phyloP scores from a whole-genome alignment of 2,888 invertebrate species.

The Mimas tiliae region DNA sequence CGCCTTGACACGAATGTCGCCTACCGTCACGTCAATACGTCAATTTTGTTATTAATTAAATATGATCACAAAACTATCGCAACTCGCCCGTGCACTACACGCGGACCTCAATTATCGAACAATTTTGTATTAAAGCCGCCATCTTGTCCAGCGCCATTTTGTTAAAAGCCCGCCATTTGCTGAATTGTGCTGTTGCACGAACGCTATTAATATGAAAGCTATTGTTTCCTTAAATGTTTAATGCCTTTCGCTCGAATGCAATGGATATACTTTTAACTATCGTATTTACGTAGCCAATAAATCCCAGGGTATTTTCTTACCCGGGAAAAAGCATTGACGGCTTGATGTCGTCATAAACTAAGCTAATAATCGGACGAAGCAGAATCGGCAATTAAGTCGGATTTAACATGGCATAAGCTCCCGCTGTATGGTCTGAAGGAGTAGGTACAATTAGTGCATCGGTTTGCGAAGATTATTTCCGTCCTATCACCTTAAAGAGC shows the following conservation, averaged over 20 bases:
- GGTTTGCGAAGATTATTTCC: no score
- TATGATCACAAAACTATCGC: constrained; percentile 16
- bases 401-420: no score
- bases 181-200: constrained; percentile 19
- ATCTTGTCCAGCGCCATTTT: constrained; percentile 18
- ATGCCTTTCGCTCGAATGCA: constrained; percentile 19
- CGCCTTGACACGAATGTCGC: constrained; percentile 24
- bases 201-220: constrained; percentile 11
- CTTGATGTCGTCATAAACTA: background rate
- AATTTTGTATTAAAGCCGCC: constrained; percentile 22
- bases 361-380: no score
- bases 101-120: constrained; percentile 14
- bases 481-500: no score
- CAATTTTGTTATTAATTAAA: constrained; percentile 23
- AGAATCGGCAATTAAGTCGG: no score
- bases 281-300: background rate
- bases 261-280: constrained; percentile 1
- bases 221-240: constrained; percentile 20
- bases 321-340: background rate
- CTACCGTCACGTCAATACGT: constrained; percentile 14
- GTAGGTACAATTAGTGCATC: no score
- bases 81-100: constrained; percentile 2
- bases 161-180: constrained; percentile 19
- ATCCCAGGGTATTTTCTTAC: no score
- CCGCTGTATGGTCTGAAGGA: no score